A percentile compares a stretch with the other conserved stretches of the same genome.
phyloP scores from a whole-genome alignment of 1,140 invertebrate species.

The Drosophila pseudoananassae region DNA sequence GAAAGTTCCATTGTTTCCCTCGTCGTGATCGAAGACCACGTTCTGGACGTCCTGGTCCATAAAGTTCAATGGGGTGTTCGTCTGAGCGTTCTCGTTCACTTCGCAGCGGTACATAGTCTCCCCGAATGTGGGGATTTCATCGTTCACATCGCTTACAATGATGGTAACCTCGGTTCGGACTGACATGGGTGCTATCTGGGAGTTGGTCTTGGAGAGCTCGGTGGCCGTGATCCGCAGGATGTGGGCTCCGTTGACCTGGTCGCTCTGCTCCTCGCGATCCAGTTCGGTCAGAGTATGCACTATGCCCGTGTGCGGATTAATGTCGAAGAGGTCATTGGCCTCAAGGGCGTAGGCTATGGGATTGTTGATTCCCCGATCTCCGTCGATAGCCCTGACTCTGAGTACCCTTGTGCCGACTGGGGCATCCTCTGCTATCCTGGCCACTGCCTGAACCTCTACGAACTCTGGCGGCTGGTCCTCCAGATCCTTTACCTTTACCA shows the following conservation, averaged over 20 bases:
- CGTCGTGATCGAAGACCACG: conserved; percentile 96
- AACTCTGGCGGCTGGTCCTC: conserved; percentile 97
- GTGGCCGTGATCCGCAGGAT: conserved; percentile 92
- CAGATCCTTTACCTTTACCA: conserved; percentile 94
- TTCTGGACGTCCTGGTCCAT: conserved; percentile 91
- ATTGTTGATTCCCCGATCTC: conserved; percentile 96
- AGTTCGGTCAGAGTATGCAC: conserved; percentile 91
- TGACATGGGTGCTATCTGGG: conserved; percentile 88
- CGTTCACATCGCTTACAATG: conserved; percentile 97
- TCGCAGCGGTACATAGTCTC: conserved; percentile 92
- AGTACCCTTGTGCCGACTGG: conserved; percentile 91
- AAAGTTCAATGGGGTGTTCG: conserved; percentile 95
- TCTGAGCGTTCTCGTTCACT: conserved; percentile 95
- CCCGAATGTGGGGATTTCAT: conserved; percentile 94
- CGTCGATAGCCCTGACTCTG: conserved; percentile 95
- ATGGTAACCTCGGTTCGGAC: conserved; percentile 95
- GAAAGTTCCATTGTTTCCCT: conserved; percentile 97
- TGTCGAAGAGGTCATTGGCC: conserved; percentile 89
- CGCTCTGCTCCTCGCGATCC: conserved; percentile 92
- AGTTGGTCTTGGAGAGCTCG: conserved; percentile 87
- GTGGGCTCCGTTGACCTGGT: conserved; percentile 92
- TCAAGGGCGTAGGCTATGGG: conserved; percentile 92
- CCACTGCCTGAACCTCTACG: conserved; percentile 93
- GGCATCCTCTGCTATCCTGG: conserved; percentile 93
- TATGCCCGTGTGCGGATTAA: conserved; percentile 91